Conservation (phyloP, 1,140 invertebrate species). For the Ganaspis sp. region DNA sequence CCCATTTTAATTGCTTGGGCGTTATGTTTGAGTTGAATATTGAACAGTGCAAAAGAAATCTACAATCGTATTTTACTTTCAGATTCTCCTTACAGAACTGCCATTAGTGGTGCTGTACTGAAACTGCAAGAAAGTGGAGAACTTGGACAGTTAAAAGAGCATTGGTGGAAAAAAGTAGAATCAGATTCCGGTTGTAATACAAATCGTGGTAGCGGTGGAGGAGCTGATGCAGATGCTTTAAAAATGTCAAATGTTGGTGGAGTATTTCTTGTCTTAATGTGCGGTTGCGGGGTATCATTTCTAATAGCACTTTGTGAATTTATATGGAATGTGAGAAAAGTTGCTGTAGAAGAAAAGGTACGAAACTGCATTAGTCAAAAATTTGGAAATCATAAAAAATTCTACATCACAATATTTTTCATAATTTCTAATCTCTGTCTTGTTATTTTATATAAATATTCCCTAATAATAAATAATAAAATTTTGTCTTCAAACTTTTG, state of each 20-base stretch:
- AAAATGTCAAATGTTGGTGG: conserved; percentile 91
- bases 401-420: too few species aligned
- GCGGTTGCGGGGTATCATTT: conserved; percentile 81
- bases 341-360: conserved; percentile 86
- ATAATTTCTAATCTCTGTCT: too few species aligned
- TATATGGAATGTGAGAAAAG: conserved; percentile 87
- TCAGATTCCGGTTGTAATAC: conserved; percentile 63
- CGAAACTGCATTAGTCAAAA: too few species aligned
- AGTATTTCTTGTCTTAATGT: conserved; percentile 90
- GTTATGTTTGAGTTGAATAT: too few species aligned
- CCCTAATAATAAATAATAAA: too few species aligned
- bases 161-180: conserved; percentile 88
- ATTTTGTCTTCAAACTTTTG: too few species aligned
- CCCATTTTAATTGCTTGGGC: too few species aligned
- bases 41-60: too few species aligned
- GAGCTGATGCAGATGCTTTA: conserved; percentile 74
- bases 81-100: conserved; percentile 85
- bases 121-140: conserved; percentile 88
- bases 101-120: conserved; percentile 85
- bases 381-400: too few species aligned
- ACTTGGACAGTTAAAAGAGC: conserved; percentile 86
- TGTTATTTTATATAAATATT: too few species aligned
- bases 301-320: conserved; percentile 86
- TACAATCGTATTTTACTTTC: conserved; percentile 53
- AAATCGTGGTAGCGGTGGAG: conserved; percentile 29